These are phyloP conservation scores for Hydrochoerus hydrochaeris DNA, from an alignment of 2,113 vertebrate species.

Conservation along the genomic window DNA sequence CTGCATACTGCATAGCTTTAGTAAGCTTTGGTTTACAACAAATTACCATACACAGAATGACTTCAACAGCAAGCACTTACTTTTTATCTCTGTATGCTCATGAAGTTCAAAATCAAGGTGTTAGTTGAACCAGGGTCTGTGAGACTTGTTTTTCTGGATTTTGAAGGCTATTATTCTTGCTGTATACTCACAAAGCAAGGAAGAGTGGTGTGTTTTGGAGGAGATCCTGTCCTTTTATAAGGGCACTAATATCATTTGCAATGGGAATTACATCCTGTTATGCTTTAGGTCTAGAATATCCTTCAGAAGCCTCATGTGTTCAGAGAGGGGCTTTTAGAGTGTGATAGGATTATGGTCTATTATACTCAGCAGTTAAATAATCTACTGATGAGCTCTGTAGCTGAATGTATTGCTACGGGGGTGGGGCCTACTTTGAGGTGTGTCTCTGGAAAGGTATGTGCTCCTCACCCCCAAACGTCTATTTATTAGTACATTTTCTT, in stretches of 20 bases:
- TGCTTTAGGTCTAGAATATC: neutral
- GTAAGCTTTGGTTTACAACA: neutral
- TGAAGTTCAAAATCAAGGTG: neutral
- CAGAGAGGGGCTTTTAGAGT: neutral
- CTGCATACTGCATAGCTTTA: neutral
- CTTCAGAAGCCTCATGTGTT: neutral
- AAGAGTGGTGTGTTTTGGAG: neutral
- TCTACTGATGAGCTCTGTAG: neutral
- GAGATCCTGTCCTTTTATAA: neutral
- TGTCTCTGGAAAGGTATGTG: neutral
- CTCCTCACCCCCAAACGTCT: too few species aligned
- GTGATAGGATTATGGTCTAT: neutral
- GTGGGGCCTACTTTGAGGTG: neutral
- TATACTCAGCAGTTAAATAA: neutral
- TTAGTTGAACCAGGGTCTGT: neutral
- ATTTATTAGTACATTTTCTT: neutral
- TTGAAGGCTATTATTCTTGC: neutral
- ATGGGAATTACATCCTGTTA: neutral
- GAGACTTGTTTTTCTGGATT: neutral
- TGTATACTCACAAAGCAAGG: neutral
- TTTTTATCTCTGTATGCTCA: neutral
- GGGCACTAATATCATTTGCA: neutral
- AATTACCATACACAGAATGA: neutral
- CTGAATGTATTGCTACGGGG: neutral
- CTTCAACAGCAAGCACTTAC: neutral